Evolutionary conservation across 37 sponge, comb jelly and placozoan species (phyloP).

Genomic region (Mnemiopsis leidyi): DNA sequence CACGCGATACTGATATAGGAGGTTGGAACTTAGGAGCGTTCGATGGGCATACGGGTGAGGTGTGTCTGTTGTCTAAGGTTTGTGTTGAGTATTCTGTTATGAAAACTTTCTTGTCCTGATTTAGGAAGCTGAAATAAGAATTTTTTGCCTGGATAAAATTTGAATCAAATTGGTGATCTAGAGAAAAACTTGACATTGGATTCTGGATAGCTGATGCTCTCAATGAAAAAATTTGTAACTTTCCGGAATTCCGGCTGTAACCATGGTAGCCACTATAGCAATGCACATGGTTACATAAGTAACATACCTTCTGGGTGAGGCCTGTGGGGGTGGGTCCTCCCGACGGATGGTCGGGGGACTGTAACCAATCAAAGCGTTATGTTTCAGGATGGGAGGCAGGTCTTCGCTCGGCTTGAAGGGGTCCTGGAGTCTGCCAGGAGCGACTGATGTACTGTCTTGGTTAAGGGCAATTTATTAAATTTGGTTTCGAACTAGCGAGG

Average conservation of each 20-base stretch:
- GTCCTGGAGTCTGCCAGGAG: conserved; percentile 41
- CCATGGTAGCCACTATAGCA: too few relatives aligned
- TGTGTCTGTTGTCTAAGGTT: not conserved
- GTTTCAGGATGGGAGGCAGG: conserved; percentile 30
- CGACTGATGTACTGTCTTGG: conserved; percentile 12
- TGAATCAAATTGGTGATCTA: too few relatives aligned
- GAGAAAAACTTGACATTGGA: too few relatives aligned
- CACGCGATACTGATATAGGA: not conserved
- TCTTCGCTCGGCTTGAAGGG: conserved; percentile 8
- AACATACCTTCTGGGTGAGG: conserved; percentile 32
- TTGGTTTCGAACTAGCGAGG: too few relatives aligned
- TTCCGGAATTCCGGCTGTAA: too few relatives aligned
- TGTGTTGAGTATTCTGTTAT: not conserved
- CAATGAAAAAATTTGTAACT: too few relatives aligned
- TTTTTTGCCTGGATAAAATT: too few relatives aligned
- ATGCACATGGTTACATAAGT: too few relatives aligned
- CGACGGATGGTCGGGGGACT: conserved; percentile 57
- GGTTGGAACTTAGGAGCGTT: not conserved
- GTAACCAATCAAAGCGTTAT: conserved; percentile 50
- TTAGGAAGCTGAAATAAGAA: conserved; percentile 4
- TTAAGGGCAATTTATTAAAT: too few relatives aligned
- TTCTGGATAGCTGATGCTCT: too few relatives aligned
- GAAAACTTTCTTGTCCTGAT: not conserved
- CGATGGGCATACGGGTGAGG: not conserved
- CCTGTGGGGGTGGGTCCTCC: conserved; percentile 45